Conservation (phyloP, 1,140 invertebrate species). For the Orius insidiosus region DNA sequence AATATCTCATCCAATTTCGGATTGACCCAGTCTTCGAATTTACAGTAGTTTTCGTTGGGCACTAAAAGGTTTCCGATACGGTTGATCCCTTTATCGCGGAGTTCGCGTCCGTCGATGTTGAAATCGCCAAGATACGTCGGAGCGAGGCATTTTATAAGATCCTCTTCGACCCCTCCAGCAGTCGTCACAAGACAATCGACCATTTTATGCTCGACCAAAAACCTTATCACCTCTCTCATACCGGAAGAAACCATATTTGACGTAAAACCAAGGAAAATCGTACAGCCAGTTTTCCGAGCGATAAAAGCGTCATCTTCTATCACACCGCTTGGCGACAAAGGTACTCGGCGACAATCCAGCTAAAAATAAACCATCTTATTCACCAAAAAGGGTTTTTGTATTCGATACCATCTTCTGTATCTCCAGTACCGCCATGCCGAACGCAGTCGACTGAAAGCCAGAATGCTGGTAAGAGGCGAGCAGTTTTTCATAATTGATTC, state of each 20-base stretch:
- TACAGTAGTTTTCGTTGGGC: conserved; percentile 97
- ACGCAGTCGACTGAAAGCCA: conserved; percentile 94
- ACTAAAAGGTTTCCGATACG: conserved; percentile 94
- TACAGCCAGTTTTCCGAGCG: conserved; percentile 62
- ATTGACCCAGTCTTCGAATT: conserved; percentile 96
- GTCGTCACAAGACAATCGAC: conserved; percentile 95
- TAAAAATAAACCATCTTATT: conserved; percentile 19
- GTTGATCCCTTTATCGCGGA: conserved; percentile 83
- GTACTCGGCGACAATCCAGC: conserved; percentile 39
- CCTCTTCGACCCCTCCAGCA: conserved; percentile 96
- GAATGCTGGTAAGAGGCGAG: conserved; percentile 61
- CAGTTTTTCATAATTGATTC: conserved; percentile 72
- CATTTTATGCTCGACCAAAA: conserved; percentile 76
- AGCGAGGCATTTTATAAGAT: conserved; percentile 95
- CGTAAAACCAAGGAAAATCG: conserved; percentile 95
- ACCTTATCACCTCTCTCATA: conserved; percentile 75
- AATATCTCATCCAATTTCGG: conserved; percentile 87
- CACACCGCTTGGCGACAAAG: conserved; percentile 39
- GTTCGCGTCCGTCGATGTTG: conserved; percentile 52
- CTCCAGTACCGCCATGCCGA: conserved; percentile 78
- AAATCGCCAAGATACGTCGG: conserved; percentile 90
- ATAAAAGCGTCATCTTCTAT: conserved; percentile 67
- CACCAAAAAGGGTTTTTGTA: not conserved
- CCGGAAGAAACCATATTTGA: conserved; percentile 96
- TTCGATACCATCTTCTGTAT: conserved; percentile 72